Percentiles rank a stretch among this genome's conserved stretches.
Evolutionary conservation across 2,113 vertebrate species (phyloP).

Genomic region (Salvelinus namaycush): DNA sequence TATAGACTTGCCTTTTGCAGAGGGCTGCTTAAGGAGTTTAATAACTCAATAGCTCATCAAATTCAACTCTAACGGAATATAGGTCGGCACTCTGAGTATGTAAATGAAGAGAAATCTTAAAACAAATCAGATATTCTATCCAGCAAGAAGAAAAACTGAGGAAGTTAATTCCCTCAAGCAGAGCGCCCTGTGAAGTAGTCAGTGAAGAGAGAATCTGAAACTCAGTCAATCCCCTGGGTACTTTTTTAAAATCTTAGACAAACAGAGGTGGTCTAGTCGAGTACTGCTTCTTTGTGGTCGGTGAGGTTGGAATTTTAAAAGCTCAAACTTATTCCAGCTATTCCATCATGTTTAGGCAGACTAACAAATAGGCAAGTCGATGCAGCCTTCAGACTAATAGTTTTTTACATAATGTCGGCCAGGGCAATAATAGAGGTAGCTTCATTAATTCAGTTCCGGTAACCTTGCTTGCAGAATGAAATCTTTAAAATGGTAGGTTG

Average conservation of each 20-base stretch:
- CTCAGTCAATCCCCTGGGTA: neutral
- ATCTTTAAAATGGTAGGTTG: neutral
- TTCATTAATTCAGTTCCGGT: neutral
- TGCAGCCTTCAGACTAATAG: neutral
- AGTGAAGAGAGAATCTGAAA: neutral
- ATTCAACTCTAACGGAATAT: neutral
- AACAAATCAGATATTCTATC: neutral
- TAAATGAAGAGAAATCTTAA: neutral
- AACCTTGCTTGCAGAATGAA: neutral
- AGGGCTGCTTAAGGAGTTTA: neutral
- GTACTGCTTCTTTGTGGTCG: neutral
- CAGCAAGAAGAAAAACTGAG: neutral
- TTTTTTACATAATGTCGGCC: too few relatives aligned
- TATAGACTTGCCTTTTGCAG: too few relatives aligned
- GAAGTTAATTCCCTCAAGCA: neutral
- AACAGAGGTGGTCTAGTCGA: neutral
- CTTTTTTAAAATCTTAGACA: neutral
- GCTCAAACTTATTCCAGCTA: neutral
- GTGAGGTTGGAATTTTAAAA: neutral
- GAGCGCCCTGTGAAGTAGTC: neutral
- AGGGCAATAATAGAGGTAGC: neutral
- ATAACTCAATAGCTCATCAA: neutral
- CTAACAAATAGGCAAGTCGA: neutral
- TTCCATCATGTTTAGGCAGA: neutral
- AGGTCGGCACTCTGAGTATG: neutral